Percentiles rank a stretch among this genome's conserved stretches.
Conservation (phyloP, 2,888 invertebrate genomes). For the Clunio marinus region DNA sequence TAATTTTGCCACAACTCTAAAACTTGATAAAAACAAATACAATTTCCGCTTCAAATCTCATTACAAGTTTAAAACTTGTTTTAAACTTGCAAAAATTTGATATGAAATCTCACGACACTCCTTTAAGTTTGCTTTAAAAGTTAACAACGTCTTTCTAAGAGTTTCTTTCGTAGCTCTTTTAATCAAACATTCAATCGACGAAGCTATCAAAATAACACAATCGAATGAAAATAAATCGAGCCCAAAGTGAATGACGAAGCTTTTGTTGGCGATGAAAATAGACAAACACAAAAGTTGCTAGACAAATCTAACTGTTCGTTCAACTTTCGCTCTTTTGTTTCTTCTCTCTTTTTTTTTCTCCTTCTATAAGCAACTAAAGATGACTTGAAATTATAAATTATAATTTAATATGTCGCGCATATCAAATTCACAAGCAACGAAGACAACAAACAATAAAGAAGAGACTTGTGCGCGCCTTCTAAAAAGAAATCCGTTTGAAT, state of each 20-base stretch:
- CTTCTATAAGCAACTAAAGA: neutral
- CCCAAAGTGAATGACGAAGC: neutral
- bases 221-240: neutral
- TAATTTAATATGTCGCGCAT: constrained; percentile 30
- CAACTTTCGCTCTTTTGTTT: constrained; percentile 36
- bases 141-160: too few species aligned
- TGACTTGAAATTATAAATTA: neutral
- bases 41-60: too few species aligned
- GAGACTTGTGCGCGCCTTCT: constrained; percentile 19
- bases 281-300: too few species aligned
- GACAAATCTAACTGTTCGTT: neutral
- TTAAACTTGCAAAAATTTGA: too few species aligned
- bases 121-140: too few species aligned
- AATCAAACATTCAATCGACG: too few species aligned
- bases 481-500: constrained; percentile 7
- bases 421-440: constrained; percentile 34
- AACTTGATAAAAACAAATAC: too few species aligned
- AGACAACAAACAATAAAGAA: constrained; percentile 17
- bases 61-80: too few species aligned
- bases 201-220: neutral
- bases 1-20: too few species aligned
- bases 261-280: neutral
- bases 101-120: too few species aligned
- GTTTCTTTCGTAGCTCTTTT: too few species aligned
- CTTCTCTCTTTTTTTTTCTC: neutral